Evolutionary conservation across 2,113 vertebrate genomes (phyloP), one percentile per base, ranked within the genome.

Genomic region (Trematocara variabile): DNA sequence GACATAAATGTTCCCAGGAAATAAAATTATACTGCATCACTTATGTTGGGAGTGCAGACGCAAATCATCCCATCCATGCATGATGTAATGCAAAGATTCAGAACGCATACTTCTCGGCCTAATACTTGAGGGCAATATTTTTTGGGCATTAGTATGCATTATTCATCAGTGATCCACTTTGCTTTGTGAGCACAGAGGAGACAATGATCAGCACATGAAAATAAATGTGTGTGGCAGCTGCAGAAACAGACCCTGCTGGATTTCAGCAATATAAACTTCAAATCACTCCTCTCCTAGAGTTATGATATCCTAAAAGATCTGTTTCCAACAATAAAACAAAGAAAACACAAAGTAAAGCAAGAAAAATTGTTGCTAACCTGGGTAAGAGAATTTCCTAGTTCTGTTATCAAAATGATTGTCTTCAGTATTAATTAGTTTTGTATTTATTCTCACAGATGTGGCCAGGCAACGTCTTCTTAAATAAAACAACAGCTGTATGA

Each of bases 11-110:
- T 77, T 87, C 68, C 33, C 60, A 55, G 79, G 78, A 79, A 91
- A 92, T 90, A 83, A 75, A 89, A 92, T 89, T 84, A 90, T 60
- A 30, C 70, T 60, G 85, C 88, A 86, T 91, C 88, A 85, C 65
- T 91, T 81, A 58, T 54, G 53, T 16, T 80, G 52, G 79, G 84
- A 86, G 83, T 20, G 84, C 87, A 83, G 77, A 65, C n/a, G 73
- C 53, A 81, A 52, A 79, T 78, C 77, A 85, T 85, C 8, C 12
- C 65, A 82, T 44, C 11, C 80, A 84, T 48, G 70, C 80, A 80
- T 79, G 83, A 91, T 41, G 37, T 90, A 87, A 83, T 37, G 30
- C 63, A 60, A 58, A 44, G 52, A 77, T 75, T 82, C 53, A 60
- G 63, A 83, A 85, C 33, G 50, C 46, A 60, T 54, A 65, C 70